phyloP scores from a whole-genome alignment of 2,888 invertebrate genomes.

The Trichacis sp. region DNA sequence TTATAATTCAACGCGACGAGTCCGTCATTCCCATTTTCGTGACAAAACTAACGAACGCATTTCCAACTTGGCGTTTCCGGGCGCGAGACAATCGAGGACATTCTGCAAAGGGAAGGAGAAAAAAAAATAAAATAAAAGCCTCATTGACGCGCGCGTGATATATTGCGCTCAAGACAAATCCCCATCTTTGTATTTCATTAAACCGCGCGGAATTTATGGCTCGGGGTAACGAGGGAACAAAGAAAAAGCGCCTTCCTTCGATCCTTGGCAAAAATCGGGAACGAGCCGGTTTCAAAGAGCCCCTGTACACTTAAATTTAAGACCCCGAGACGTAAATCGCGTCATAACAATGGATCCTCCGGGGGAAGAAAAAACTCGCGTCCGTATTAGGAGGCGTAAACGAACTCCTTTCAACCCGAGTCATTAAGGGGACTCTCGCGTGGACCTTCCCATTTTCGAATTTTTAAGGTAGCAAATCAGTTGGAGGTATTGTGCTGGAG shows the following conservation, averaged over 20 bases:
- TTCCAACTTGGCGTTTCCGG: too few species aligned
- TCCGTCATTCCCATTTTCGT: too few species aligned
- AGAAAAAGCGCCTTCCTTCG: conserved; percentile 1
- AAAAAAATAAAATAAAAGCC: conserved; percentile 14
- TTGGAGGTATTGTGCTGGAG: too few species aligned
- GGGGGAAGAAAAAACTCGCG: not conserved
- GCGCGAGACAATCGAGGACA: too few species aligned
- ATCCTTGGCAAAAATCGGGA: not conserved
- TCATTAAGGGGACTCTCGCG: not conserved
- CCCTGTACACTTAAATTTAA: not conserved
- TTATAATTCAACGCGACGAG: too few species aligned
- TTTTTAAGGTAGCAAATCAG: too few species aligned
- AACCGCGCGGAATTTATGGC: not conserved
- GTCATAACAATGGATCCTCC: not conserved
- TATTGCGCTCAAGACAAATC: conserved; percentile 10
- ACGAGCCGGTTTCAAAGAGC: not conserved
- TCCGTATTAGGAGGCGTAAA: conserved; percentile 1
- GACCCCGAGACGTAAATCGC: not conserved
- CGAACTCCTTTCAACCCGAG: not conserved
- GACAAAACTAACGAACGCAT: too few species aligned
- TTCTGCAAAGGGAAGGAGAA: conserved; percentile 5
- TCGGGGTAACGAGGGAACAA: not conserved
- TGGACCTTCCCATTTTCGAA: too few species aligned
- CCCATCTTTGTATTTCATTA: conserved; percentile 1
- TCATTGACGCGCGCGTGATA: conserved; percentile 28